Conservation (phyloP, 2,113 vertebrate species). For the Tragelaphus imberbis region DNA sequence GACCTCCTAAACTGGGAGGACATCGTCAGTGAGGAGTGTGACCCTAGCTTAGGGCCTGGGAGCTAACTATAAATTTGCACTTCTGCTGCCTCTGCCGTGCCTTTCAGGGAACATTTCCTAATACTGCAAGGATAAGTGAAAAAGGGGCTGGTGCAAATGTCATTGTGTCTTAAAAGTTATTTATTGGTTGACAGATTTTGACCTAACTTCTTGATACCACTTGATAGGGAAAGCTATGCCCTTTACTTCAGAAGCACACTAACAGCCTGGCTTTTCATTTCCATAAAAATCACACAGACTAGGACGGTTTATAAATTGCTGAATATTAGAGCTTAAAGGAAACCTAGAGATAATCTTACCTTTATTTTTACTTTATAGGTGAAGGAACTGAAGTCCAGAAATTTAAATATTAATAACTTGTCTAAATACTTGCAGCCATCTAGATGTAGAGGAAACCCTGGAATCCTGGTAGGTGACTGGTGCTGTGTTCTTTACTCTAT, state of each 20-base stretch:
- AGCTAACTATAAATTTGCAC: slow-evolving; percentile 8
- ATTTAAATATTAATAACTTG: neutral
- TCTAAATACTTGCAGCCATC: neutral
- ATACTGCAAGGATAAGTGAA: neutral
- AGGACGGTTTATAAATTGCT: neutral
- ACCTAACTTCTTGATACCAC: neutral
- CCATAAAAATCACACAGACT: neutral
- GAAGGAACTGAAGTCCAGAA: neutral
- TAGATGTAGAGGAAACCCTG: neutral
- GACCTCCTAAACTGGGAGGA: neutral
- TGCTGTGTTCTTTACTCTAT: neutral
- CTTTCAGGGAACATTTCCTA: neutral
- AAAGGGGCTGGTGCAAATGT: neutral
- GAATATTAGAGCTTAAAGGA: neutral
- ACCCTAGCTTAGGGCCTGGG: neutral
- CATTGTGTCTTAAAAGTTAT: slow-evolving; percentile 21
- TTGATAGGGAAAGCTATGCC: neutral
- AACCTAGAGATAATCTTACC: neutral
- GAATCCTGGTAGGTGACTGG: neutral
- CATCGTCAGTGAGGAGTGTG: slow-evolving; percentile 36
- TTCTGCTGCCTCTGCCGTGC: neutral
- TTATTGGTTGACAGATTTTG: neutral
- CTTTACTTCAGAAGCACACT: neutral
- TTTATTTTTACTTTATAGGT: neutral
- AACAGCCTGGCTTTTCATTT: neutral